Base-by-base conservation (phyloP, 1,140 invertebrate species). In the Microplitis mediator region DNA sequence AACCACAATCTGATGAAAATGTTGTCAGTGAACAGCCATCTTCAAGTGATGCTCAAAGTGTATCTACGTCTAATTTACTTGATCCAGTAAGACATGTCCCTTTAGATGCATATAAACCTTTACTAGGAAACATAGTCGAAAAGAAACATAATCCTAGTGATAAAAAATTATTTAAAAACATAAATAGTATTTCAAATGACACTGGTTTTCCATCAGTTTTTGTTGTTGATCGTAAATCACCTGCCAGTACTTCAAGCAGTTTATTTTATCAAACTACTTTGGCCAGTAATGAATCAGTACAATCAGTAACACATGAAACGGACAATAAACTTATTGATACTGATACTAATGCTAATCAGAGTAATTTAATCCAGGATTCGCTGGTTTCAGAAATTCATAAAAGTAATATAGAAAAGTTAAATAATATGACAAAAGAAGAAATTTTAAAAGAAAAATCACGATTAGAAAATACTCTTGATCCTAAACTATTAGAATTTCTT, bases 361-460 rank as follows among this genome's bases (percentile, higher is more conserved):
- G 69, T 70, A 16, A 74, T n/a, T 39, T 75, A 11, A 66, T 78
- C 13, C 65, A 80, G 35, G 79, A 75, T 50, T 52, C 78, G n/a
- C 75, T 75, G 70, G 70, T 75, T 4, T n/a, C 70, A 62, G 86
- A 88, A 73, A 94, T 96, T 77, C 93, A 96, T 77, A 80, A 88
- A 74, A 91, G 94, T 84, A 97, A 97, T 86, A 23, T 93, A 0
- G 82, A 90, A 78, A 85, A 90, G 70, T 78, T 97, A 2, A 86
- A 86, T 39, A 79, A 88, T 78, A 95, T 97, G 93, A 90, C 89
- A 2, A 81, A 91, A 72, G 88, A 91, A 71, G 93, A 97, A 79
- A 96, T 97, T 75, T 77, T 93, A 16, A 86, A 89, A 64, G 94
- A 95, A 85, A 90, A 92, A 78, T 81, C 91, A 73, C 91, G 92